These are phyloP conservation scores for Scaptomyza tumidula DNA, from an alignment of 2,888 invertebrate genomes.

Conservation along the genomic window DNA sequence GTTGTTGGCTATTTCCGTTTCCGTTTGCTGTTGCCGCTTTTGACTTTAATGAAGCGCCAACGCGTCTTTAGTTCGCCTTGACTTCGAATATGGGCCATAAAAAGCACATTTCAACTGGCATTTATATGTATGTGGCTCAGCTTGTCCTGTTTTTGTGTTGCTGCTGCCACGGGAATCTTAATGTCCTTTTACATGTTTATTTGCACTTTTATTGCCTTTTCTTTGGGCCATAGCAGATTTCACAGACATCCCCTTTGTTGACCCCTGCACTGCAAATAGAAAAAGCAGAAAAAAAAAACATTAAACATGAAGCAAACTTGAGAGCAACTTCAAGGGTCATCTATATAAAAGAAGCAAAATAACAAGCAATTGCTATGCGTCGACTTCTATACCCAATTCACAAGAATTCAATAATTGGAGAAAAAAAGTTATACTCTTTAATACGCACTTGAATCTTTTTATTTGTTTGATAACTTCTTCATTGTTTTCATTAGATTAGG, in stretches of 20 bases:
- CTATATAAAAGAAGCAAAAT: background rate
- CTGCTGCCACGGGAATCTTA: conserved; percentile 52
- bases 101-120: conserved; percentile 66
- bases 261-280: conserved; percentile 57
- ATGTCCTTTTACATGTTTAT: conserved; percentile 77
- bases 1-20: conserved; percentile 61
- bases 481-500: too few species aligned
- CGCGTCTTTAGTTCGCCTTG: conserved; percentile 48
- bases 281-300: conserved; percentile 37
- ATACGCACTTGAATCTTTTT: too few species aligned
- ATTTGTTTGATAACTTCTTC: too few species aligned
- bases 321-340: conserved; percentile 15
- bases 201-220: conserved; percentile 68
- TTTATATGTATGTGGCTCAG: conserved; percentile 35
- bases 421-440: too few species aligned
- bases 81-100: conserved; percentile 60
- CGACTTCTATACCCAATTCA: background rate
- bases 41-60: conserved; percentile 75
- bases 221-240: conserved; percentile 28
- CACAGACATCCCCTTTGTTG: conserved; percentile 1
- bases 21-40: conserved; percentile 61
- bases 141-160: conserved; percentile 34
- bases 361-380: conserved; percentile 12
- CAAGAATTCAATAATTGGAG: too few species aligned
- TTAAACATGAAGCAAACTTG: conserved; percentile 34